Base-by-base conservation (phyloP, 1,140 invertebrate genomes). In the Lordiphosa collinella region DNA sequence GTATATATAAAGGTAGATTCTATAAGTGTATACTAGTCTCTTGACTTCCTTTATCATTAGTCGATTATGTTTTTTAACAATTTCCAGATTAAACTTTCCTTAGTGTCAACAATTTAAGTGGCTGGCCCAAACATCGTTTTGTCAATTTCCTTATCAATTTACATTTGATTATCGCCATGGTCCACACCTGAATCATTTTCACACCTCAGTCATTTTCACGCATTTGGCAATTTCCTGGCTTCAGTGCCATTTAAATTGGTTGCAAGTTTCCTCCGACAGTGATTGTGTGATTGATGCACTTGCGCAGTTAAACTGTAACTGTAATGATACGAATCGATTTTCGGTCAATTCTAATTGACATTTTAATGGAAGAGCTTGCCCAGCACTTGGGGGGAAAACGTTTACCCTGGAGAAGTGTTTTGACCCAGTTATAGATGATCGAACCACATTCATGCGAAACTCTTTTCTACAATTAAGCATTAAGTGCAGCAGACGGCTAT, bases 381-480 rank as follows among this genome's bases (percentile, higher is more conserved):
- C 74, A 74, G 74, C 37, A 74, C 43, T 74, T 32, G 36, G n/a
- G 36, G n/a, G 6, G 12, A 6, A 35, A 7, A 29, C 31, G 10
- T 11, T 18, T 37, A 7, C 54, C 37, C 52, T 56, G 11, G 36
- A 36, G 29, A 43, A 32, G 47, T 12, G n/a, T 13, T 47, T 9
- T 71, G 66, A 76, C 72, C 72, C 34, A 66, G 62, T 66, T 58
- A 31, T 16, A 8, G 34, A 34, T 25, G 22, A 25, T 25, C 22
- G 5, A 16, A 12, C 14, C 11, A 2, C 22, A 34, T 38, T 62
- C 63, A 53, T 63, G 60, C 47, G 18, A 36, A 51, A 46, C 63
- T 54, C 63, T 67, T 53, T 63, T 59, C 54, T 68, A 59, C 55
- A 59, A 67, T 68, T 66, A 66, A 52, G 66, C 53, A 44, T 66